phyloP scores from a whole-genome alignment of 1,140 invertebrate genomes.

The Alviniconcha marisindica region DNA sequence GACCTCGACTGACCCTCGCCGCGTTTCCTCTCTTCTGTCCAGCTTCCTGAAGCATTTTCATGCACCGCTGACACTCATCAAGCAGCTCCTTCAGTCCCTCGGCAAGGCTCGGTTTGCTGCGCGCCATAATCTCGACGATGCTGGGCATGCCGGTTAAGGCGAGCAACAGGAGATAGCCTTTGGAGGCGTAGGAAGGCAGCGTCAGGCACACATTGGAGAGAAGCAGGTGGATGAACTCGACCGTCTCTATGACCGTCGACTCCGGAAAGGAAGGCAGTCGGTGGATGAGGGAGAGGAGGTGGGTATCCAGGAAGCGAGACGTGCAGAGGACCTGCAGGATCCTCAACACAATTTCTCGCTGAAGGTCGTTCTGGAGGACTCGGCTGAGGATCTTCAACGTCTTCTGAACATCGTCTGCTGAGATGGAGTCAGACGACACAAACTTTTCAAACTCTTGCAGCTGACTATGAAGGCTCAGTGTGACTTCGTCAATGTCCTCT shows the following conservation, averaged over 20 bases:
- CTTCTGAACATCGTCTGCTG: neutral
- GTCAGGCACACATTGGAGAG: slow-evolving; percentile 21
- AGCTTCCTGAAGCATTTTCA: neutral
- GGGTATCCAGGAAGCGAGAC: slow-evolving; percentile 16
- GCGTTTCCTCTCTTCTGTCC: neutral
- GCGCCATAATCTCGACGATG: neutral
- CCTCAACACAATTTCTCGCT: slow-evolving; percentile 15
- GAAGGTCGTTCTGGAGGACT: slow-evolving; percentile 11
- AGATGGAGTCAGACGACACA: neutral
- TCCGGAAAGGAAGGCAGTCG: neutral
- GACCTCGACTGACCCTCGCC: neutral
- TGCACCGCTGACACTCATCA: neutral
- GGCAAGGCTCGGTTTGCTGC: slow-evolving; percentile 3
- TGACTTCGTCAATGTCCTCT: neutral
- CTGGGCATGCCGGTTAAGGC: neutral
- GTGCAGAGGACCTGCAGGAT: slow-evolving; percentile 13
- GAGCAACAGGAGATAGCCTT: neutral
- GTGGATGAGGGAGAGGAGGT: slow-evolving; percentile 5
- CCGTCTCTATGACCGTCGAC: neutral
- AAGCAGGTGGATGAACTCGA: neutral
- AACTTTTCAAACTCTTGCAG: slow-evolving; percentile 1
- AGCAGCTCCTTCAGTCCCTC: neutral
- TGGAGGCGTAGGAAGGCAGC: slow-evolving; percentile 28
- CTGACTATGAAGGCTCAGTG: slow-evolving; percentile 20
- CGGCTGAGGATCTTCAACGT: neutral